phyloP scores from a whole-genome alignment of 2,888 invertebrate genomes.

The Pyrrhia umbra region DNA sequence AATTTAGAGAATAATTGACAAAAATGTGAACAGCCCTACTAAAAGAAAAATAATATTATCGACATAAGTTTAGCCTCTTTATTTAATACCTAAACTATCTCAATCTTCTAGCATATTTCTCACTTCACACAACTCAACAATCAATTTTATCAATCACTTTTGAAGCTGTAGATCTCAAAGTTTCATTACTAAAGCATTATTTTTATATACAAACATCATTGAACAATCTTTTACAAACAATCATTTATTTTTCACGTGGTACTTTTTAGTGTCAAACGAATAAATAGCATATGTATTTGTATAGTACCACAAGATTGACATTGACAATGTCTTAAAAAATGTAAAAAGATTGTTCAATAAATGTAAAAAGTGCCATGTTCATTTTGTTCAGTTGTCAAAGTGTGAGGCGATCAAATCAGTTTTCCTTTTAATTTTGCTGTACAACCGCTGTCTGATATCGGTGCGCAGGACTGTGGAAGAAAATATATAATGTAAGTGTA shows the following conservation, averaged over 20 bases:
- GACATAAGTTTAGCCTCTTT: slow-evolving; percentile 9
- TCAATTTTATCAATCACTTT: slow-evolving; percentile 41
- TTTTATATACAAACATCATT: slow-evolving; percentile 31
- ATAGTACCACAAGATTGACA: background rate
- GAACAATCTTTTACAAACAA: slow-evolving; percentile 19
- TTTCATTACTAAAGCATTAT: slow-evolving; percentile 52
- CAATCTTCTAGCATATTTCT: slow-evolving; percentile 44
- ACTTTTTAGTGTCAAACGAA: slow-evolving; percentile 24
- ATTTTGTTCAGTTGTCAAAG: slow-evolving; percentile 40
- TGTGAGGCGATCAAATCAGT: slow-evolving; percentile 13
- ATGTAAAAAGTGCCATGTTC: slow-evolving; percentile 29
- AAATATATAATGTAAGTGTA: slow-evolving; percentile 8
- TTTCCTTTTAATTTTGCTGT: slow-evolving; percentile 49
- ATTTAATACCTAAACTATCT: slow-evolving; percentile 19
- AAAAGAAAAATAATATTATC: slow-evolving; percentile 39
- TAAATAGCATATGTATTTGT: too few relatives aligned
- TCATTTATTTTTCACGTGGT: slow-evolving; percentile 3
- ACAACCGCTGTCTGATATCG: slow-evolving; percentile 68
- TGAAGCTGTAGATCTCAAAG: slow-evolving; percentile 46
- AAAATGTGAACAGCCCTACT: slow-evolving; percentile 36
- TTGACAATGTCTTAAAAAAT: slow-evolving; percentile 3
- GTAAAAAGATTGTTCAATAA: slow-evolving; percentile 30
- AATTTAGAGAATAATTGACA: background rate
- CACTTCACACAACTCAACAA: slow-evolving; percentile 31
- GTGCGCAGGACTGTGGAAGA: slow-evolving; percentile 69